phyloP scores from a whole-genome alignment of 2,797 vertebrate species.

The Smutsia gigantea region DNA sequence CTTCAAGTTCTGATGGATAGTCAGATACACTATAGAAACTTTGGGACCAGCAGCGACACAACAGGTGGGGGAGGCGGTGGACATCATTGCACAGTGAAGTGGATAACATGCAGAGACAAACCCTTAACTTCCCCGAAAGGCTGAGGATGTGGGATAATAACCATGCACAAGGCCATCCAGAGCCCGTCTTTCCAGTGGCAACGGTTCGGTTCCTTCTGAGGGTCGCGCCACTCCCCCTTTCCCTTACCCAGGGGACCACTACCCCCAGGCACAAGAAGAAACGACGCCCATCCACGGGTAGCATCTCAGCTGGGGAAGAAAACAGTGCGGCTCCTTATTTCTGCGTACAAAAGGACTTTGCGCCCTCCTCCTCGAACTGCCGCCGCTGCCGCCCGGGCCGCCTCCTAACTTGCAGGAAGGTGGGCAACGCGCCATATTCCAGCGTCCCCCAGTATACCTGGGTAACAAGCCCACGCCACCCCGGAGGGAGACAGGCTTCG shows the following conservation, averaged over 20 bases:
- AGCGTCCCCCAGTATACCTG: conserved; percentile 74
- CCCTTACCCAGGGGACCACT: background rate
- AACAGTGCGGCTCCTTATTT: conserved; percentile 73
- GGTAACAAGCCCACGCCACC: conserved; percentile 75
- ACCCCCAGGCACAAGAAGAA: conserved; percentile 28
- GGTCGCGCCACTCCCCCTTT: conserved; percentile 41
- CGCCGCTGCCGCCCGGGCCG: conserved; percentile 53
- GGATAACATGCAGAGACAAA: conserved; percentile 9
- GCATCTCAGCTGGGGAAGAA: conserved; percentile 46
- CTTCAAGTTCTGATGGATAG: conserved; percentile 54
- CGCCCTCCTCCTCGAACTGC: conserved; percentile 72
- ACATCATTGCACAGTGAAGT: background rate
- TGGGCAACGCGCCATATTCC: conserved; percentile 80
- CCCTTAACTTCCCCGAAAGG: background rate
- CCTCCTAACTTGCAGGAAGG: conserved; percentile 77
- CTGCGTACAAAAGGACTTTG: conserved; percentile 76
- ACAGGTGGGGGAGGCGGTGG: conserved; percentile 61
- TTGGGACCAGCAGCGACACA: conserved; percentile 45
- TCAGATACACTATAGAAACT: conserved; percentile 50
- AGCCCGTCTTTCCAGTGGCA: background rate
- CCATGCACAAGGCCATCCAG: background rate
- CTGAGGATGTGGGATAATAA: background rate
- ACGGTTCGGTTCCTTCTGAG: background rate
- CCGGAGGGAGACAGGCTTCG: conserved; percentile 57
- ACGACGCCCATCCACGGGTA: background rate